phyloP scores from a whole-genome alignment of 2,888 invertebrate species.

The Malacosoma neustria region DNA sequence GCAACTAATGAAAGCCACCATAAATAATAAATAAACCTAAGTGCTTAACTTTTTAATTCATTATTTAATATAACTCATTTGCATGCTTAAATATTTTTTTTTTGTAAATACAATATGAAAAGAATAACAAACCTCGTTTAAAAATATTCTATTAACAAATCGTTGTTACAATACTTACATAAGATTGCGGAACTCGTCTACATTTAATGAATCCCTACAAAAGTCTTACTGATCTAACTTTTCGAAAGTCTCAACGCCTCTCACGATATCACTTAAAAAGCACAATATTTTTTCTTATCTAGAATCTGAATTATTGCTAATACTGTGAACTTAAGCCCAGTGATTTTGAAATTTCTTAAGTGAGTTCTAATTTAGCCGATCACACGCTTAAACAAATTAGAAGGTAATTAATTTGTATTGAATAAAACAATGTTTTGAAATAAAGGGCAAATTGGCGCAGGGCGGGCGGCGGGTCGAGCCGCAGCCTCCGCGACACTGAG shows the following conservation, averaged over 20 bases:
- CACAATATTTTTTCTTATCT: constrained; percentile 18
- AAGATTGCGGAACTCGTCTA: constrained; percentile 17
- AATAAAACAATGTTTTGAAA: constrained; percentile 40
- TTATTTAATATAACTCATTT: no score
- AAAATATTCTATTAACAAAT: no score
- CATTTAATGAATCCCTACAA: background rate
- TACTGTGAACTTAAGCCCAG: background rate
- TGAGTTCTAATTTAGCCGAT: background rate
- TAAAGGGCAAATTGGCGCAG: constrained; percentile 30
- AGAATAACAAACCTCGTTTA: no score
- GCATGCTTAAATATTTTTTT: no score
- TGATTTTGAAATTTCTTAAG: background rate
- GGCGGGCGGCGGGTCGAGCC: constrained; percentile 54
- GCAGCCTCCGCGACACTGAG: constrained; percentile 73
- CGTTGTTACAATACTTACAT: no score
- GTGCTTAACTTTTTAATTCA: no score
- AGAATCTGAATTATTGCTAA: background rate
- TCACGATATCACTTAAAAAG: constrained; percentile 27
- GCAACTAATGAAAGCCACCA: no score
- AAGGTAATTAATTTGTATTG: constrained; percentile 17
- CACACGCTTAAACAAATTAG: background rate
- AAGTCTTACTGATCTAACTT: background rate
- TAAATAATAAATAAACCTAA: no score
- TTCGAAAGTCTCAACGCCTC: constrained; percentile 20
- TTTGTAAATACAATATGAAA: no score